Conservation (phyloP, 2,888 invertebrate species). For the Cryptosula pallasiana region DNA sequence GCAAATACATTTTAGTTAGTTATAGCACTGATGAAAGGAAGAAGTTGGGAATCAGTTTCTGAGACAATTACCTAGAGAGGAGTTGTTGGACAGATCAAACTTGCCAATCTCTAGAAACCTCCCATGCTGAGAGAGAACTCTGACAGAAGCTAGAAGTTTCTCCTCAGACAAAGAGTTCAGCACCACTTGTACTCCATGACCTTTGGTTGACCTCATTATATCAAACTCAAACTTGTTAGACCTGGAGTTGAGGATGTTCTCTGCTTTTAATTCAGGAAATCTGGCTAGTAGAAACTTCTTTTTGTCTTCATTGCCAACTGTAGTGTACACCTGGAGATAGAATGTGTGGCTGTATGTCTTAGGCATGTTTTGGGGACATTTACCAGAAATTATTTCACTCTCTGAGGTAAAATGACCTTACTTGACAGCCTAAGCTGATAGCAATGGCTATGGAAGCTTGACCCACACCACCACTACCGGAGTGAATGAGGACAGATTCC, state of each 20-base stretch:
- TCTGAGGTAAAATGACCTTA: too few species aligned
- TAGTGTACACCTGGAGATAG: slow-evolving; percentile 68
- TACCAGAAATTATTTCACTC: too few species aligned
- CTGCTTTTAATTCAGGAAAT: slow-evolving; percentile 76
- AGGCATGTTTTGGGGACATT: too few species aligned
- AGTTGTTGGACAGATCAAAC: slow-evolving; percentile 88
- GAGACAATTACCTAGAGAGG: slow-evolving; percentile 61
- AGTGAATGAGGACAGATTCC: too few species aligned
- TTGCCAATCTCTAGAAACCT: slow-evolving; percentile 98
- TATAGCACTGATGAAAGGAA: background rate
- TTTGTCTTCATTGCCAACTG: slow-evolving; percentile 80
- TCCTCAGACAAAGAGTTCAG: slow-evolving; percentile 94
- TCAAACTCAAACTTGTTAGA: slow-evolving; percentile 87
- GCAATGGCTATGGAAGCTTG: slow-evolving; percentile 95
- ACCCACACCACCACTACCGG: slow-evolving; percentile 93
- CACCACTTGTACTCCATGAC: slow-evolving; percentile 84
- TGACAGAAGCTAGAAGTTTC: slow-evolving; percentile 85
- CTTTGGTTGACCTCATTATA: slow-evolving; percentile 74
- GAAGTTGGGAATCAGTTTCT: background rate
- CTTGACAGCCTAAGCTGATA: slow-evolving; percentile 74
- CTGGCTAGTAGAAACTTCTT: slow-evolving; percentile 77
- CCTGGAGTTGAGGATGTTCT: slow-evolving; percentile 83
- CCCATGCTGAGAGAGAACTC: slow-evolving; percentile 86
- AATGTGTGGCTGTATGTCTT: too few species aligned
- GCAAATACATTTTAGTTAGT: too few species aligned